Evolutionary conservation across 1,140 invertebrate genomes (phyloP).

Genomic region (Drosophila pectinifera): DNA sequence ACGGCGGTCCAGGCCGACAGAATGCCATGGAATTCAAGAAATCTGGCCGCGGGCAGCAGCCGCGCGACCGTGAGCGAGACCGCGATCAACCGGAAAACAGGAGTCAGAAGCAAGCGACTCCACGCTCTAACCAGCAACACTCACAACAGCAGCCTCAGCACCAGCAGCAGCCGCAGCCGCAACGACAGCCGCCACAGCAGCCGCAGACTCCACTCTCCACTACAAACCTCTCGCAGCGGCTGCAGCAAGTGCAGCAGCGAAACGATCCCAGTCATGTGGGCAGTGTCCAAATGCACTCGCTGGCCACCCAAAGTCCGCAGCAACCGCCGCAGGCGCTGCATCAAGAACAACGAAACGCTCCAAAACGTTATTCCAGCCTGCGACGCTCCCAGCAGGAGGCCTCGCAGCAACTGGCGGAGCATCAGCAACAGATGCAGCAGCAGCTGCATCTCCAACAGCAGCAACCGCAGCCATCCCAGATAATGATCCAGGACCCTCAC

Average conservation of each 20-base stretch:
- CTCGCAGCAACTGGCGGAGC: constrained; percentile 59
- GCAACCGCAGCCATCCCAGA: constrained; percentile 64
- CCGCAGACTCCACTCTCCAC: constrained; percentile 49
- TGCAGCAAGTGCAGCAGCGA: constrained; percentile 81
- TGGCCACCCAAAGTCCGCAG: constrained; percentile 73
- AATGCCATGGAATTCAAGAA: constrained; percentile 72
- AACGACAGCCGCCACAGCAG: constrained; percentile 30
- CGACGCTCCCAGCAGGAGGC: constrained; percentile 86
- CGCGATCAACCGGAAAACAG: constrained; percentile 55
- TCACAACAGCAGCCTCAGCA: constrained; percentile 50
- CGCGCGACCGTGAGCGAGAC: constrained; percentile 50
- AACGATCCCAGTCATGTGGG: constrained; percentile 84
- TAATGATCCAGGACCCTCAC: constrained; percentile 79
- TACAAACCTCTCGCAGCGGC: constrained; percentile 73
- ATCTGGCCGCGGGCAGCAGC: constrained; percentile 39
- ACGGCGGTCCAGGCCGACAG: constrained; percentile 55
- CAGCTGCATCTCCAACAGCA: constrained; percentile 65
- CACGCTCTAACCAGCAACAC: constrained; percentile 50
- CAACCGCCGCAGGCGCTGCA: constrained; percentile 79
- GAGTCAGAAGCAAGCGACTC: constrained; percentile 26
- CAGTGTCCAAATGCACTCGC: constrained; percentile 81
- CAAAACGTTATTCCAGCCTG: constrained; percentile 92
- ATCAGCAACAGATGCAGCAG: constrained; percentile 63
- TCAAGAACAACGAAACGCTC: constrained; percentile 84
- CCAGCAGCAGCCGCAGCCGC: constrained; percentile 54